phyloP scores from a whole-genome alignment of 2,888 invertebrate species.

The Phyllotreta striolata region DNA sequence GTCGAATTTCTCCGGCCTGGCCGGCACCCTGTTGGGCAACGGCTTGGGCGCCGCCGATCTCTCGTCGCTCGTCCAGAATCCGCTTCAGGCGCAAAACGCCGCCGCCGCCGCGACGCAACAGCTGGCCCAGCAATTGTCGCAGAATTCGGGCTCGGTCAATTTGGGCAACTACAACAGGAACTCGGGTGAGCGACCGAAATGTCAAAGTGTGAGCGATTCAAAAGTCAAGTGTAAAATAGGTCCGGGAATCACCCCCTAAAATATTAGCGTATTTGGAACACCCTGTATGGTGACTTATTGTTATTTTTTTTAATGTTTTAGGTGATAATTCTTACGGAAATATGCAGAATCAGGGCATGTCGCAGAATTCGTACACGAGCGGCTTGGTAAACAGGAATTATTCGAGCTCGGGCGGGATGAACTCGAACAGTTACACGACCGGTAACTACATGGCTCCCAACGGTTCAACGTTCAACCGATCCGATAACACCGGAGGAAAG shows the following conservation, averaged over 20 bases:
- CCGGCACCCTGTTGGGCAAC: conserved; percentile 36
- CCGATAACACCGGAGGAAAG: conserved; percentile 24
- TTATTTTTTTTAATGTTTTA: conserved; percentile 1
- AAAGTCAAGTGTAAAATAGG: too few species aligned
- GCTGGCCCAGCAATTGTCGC: conserved; percentile 25
- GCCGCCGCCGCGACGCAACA: conserved; percentile 32
- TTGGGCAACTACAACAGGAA: conserved; percentile 24
- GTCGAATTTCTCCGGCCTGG: conserved; percentile 42
- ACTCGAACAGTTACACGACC: conserved; percentile 39
- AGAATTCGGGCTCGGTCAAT: conserved; percentile 21
- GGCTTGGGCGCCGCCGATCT: conserved; percentile 36
- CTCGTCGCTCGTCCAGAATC: conserved; percentile 38
- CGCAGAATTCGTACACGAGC: conserved; percentile 13
- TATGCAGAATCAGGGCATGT: conserved; percentile 8
- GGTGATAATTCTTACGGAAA: conserved; percentile 30
- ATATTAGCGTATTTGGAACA: too few species aligned
- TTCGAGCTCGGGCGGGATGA: conserved; percentile 32
- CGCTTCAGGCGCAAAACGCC: conserved; percentile 25
- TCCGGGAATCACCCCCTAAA: too few species aligned
- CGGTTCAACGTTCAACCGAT: conserved; percentile 7
- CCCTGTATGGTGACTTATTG: too few species aligned
- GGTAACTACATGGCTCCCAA: conserved; percentile 18
- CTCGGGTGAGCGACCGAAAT: too few species aligned
- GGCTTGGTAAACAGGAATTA: conserved; percentile 25
- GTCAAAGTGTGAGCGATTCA: too few species aligned